phyloP scores from a whole-genome alignment of 2,888 invertebrate species.

The Augiades crinisus region DNA sequence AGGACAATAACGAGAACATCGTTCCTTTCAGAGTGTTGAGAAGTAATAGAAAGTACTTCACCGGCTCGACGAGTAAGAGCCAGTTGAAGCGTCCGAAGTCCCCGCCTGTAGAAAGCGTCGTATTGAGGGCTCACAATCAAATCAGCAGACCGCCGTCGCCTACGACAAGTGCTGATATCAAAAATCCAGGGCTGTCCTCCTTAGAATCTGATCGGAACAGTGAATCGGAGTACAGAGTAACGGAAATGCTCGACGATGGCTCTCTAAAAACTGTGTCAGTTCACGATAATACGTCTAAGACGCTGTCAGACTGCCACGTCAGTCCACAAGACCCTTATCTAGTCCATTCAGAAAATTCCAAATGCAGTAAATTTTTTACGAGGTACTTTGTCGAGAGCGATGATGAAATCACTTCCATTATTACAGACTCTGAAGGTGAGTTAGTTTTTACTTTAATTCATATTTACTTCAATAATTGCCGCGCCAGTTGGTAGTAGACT shows the following conservation, averaged over 20 bases:
- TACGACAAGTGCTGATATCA: slow-evolving; percentile 49
- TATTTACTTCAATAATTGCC: too few species aligned
- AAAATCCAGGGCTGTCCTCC: slow-evolving; percentile 46
- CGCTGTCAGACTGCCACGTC: slow-evolving; percentile 69
- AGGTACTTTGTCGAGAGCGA: slow-evolving; percentile 86
- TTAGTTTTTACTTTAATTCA: too few species aligned
- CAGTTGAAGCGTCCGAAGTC: slow-evolving; percentile 61
- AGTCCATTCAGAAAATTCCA: slow-evolving; percentile 77
- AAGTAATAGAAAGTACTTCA: slow-evolving; percentile 76
- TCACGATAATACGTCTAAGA: slow-evolving; percentile 76
- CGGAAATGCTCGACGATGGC: slow-evolving; percentile 76
- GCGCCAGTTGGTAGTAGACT: too few species aligned
- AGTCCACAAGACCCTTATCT: slow-evolving; percentile 73
- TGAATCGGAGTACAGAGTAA: slow-evolving; percentile 74
- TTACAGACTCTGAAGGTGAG: slow-evolving; percentile 87
- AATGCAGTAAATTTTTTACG: slow-evolving; percentile 85
- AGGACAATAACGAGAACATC: slow-evolving; percentile 86
- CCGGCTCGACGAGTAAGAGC: slow-evolving; percentile 60
- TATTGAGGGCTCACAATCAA: slow-evolving; percentile 71
- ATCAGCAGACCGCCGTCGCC: slow-evolving; percentile 64
- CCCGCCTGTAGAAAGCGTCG: slow-evolving; percentile 67
- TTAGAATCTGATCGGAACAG: slow-evolving; percentile 66
- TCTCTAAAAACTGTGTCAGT: slow-evolving; percentile 74
- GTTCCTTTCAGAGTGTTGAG: slow-evolving; percentile 84
- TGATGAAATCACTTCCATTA: slow-evolving; percentile 86